Conservation (phyloP, 2,888 invertebrate species). For the Danaus chrysippus region DNA sequence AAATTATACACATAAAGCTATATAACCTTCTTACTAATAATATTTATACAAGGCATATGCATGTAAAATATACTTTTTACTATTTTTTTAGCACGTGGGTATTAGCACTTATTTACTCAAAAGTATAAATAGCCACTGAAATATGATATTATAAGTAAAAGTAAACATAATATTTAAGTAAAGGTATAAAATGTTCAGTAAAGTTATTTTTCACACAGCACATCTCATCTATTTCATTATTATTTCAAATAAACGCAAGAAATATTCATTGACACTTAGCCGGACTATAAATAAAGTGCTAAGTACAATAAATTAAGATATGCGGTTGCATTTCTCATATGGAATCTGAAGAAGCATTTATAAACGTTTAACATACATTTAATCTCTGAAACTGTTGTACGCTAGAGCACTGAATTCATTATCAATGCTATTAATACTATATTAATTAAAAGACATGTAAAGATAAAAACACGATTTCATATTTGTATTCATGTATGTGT, state of each 20-base stretch:
- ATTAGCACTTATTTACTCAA: not conserved
- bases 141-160: conserved; percentile 35
- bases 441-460: not conserved
- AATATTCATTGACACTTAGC: not conserved
- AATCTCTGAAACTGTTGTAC: not conserved
- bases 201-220: conserved; percentile 31
- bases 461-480: no score
- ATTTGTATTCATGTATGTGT: no score
- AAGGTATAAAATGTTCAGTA: conserved; percentile 14
- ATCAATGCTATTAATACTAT: conserved; percentile 3
- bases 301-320: conserved; percentile 10
- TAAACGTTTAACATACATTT: not conserved
- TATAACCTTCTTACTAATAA: not conserved
- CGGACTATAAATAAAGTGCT: conserved; percentile 5
- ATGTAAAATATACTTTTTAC: no score
- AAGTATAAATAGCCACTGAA: conserved; percentile 19
- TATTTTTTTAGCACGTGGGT: not conserved
- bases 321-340: not conserved
- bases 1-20: not conserved
- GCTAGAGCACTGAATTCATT: not conserved
- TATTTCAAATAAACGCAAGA: conserved; percentile 7
- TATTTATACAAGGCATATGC: no score
- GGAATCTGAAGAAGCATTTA: conserved; percentile 9
- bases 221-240: not conserved
- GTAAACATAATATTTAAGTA: conserved; percentile 25